Evolutionary conservation across 2,113 vertebrate genomes (phyloP).

Genomic region (Vanacampus margaritifer): DNA sequence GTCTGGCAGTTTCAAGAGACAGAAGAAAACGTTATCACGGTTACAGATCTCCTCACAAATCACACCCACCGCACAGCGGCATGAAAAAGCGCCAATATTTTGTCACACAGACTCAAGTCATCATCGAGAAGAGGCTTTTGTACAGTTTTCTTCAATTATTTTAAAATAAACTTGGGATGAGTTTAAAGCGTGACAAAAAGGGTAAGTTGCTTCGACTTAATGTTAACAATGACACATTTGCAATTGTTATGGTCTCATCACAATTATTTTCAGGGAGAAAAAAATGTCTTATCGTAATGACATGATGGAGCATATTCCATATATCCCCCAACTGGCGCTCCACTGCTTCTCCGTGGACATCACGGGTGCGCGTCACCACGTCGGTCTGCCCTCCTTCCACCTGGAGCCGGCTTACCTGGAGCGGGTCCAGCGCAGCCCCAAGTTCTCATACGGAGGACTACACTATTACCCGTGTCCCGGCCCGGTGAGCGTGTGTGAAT

Average conservation of each 20-base stretch:
- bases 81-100: conserved; percentile 19
- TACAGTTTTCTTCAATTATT: not conserved
- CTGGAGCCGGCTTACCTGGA: conserved; percentile 65
- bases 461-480: conserved; percentile 71
- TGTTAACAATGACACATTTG: not conserved
- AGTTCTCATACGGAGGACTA: conserved; percentile 49
- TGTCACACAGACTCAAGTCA: conserved; percentile 14
- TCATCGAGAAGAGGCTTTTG: not conserved
- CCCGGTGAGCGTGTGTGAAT: conserved; percentile 63
- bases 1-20: conserved; percentile 15
- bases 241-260: not conserved
- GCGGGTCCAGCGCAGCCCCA: conserved; percentile 30
- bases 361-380: conserved; percentile 37
- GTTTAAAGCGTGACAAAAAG: conserved; percentile 6
- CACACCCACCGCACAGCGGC: conserved; percentile 40
- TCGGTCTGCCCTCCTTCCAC: conserved; percentile 47
- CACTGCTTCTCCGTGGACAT: conserved; percentile 45
- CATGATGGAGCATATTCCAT: conserved; percentile 52
- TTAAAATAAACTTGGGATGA: conserved; percentile 21
- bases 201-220: conserved; percentile 14
- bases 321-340: conserved; percentile 55
- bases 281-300: conserved; percentile 27
- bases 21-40: conserved; percentile 30
- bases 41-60: conserved; percentile 46
- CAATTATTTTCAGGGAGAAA: not conserved